Evolutionary conservation across 1,140 invertebrate genomes (phyloP), one percentile per base, ranked within the genome.

Genomic region (Drosophila busckii): DNA sequence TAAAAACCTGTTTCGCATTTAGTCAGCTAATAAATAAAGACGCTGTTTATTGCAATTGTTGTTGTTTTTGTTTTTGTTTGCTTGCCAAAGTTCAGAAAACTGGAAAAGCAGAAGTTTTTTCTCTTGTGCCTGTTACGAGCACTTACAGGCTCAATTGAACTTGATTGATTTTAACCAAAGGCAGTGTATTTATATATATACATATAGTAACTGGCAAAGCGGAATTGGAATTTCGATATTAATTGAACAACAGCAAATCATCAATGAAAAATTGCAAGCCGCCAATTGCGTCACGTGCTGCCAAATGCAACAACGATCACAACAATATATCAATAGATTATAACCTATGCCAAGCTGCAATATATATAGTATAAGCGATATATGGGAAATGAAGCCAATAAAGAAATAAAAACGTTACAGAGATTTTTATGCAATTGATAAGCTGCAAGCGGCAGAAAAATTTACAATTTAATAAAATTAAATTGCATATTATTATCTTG

Each of bases 141-240:
- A 49, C 35, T 26, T 20, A 13, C 25, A 4, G 16, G 41, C 34
- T 40, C 59, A 80, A 80, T 80, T 80, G 75, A 69, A 65, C 48
- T 82, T 80, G 75, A 80, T 82, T 82, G 73, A 73, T 80, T 82
- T 67, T 69, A 71, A 78, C 71, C 50, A 78, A 70, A 67, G 59
- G 52, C 45, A 29, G 45, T 54, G 50, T 44, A 55, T 61, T 59
- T 62, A 53, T 52, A 50, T 46, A 49, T 26, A 16, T 26, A 32
- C 35, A 56, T 31, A 55, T 40, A 8, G 16, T 4, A 55, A 41
- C 23, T 28, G 28, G 23, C 23, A 29, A 31, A 42, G 53, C 46
- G 29, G 38, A 34, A 70, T 56, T 59, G 26, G 62, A 66, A 70
- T 56, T 59, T 60, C 42, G 53, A 40, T 68, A 58, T 80, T 60